Conservation (phyloP, 2,797 vertebrate species). For the Hybognathus amarus region DNA sequence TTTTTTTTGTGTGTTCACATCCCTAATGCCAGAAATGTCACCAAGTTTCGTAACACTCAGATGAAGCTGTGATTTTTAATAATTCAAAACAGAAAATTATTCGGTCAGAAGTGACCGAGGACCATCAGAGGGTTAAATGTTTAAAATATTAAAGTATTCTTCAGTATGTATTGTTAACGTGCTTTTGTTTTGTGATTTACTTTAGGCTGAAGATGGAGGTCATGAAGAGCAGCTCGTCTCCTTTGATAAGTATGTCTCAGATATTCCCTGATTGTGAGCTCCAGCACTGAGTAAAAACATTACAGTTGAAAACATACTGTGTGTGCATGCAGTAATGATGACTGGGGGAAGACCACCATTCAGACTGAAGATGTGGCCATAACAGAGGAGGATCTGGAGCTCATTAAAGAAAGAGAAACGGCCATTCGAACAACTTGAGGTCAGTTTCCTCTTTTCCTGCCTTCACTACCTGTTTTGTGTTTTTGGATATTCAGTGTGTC, state of each 20-base stretch:
- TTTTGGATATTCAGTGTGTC: not conserved
- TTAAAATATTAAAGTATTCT: not conserved
- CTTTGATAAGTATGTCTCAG: slow-evolving; percentile 87
- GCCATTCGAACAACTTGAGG: slow-evolving; percentile 95
- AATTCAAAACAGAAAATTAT: no score
- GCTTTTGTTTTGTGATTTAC: slow-evolving; percentile 50
- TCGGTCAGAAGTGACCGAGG: no score
- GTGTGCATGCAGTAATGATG: slow-evolving; percentile 82
- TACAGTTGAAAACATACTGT: not conserved
- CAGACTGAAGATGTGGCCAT: slow-evolving; percentile 88
- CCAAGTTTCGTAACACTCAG: no score
- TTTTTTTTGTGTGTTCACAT: no score
- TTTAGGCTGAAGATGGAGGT: slow-evolving; percentile 84
- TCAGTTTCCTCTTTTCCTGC: slow-evolving; percentile 56
- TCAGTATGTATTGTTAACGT: not conserved
- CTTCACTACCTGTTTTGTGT: not conserved
- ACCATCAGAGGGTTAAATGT: no score
- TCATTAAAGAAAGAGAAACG: slow-evolving; percentile 94
- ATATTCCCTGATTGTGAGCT: not conserved
- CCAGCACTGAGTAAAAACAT: not conserved
- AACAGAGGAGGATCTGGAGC: slow-evolving; percentile 94
- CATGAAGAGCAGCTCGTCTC: slow-evolving; percentile 93
- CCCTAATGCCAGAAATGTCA: no score
- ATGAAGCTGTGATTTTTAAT: no score
- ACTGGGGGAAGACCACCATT: slow-evolving; percentile 87